Base-by-base conservation (phyloP, 1,140 invertebrate genomes). In the Thaumetopoea pityocampa region DNA sequence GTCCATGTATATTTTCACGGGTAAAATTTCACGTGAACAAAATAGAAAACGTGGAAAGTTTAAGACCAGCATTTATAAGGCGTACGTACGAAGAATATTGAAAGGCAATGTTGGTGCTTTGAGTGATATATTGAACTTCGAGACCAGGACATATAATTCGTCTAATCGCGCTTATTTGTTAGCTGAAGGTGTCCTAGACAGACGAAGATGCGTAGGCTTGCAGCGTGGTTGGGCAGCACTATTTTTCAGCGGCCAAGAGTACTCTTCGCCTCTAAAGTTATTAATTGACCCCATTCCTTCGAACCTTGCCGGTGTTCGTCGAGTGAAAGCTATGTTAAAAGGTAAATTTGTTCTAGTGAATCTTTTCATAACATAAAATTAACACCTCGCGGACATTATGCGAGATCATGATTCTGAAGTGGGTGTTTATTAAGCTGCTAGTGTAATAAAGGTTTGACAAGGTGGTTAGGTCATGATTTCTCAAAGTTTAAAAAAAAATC, bases 1-100 rank as follows among this genome's bases (percentile, higher is more conserved):
- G 15, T 78, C 80, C n/a, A 70, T 76, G 52, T 81, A 68, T 49
- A 77, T 84, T 67, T 80, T 84, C 50, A 79, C 74, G 5, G 80
- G 77, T 26, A 84, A 84, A 76, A 77, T 84, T 58, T 76, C 68
- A 8, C 73, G 59, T 51, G 65, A 67, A 36, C 59, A 74, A 33
- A 76, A 45, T 48, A 58, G 52, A 38, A 67, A 64, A 37, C 51
- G 58, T 11, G 57, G 54, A 50, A 64, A 69, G 62, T 56, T 37
- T 44, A 66, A 56, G 37, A 53, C 43, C 20, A 65, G 54, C 42
- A 57, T 80, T 26, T 72, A 68, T 11, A 84, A 81, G 71, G 71
- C 81, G 56, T 78, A 70, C 23, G 51, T 81, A 34, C 62, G 77
- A 35, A 56, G 71, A 43, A 55, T 80, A 53, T 51, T 84, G 46